Percentiles rank a stretch among this genome's conserved stretches.
Conservation (phyloP, 2,113 vertebrate genomes). For the Oxygymnocypris stewartii region DNA sequence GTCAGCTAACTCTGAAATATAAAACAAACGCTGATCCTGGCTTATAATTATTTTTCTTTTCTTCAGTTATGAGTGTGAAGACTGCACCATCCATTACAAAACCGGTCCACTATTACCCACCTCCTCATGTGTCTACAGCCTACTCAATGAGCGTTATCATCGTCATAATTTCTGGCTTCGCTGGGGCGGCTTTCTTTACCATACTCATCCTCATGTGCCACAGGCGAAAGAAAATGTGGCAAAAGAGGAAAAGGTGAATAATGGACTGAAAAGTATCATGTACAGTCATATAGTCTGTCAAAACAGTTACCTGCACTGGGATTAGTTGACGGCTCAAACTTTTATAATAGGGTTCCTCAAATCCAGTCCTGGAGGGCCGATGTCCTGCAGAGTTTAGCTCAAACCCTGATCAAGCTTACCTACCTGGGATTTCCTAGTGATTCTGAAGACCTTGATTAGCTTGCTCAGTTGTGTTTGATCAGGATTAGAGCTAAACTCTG, state of each 20-base stretch:
- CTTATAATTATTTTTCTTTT: background rate
- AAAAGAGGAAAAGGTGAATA: slow-evolving; percentile 84
- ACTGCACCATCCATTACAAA: slow-evolving; percentile 72
- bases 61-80: slow-evolving; percentile 58
- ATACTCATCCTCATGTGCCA: slow-evolving; percentile 80
- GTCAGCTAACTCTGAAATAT: background rate
- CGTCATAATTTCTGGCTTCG: slow-evolving; percentile 82
- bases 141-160: slow-evolving; percentile 93
- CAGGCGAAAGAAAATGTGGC: slow-evolving; percentile 82
- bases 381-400: too few relatives aligned
- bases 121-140: slow-evolving; percentile 75
- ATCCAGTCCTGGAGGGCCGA: too few relatives aligned
- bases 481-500: too few relatives aligned
- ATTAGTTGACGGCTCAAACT: background rate
- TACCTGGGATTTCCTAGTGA: too few relatives aligned
- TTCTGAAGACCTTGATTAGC: too few relatives aligned
- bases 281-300: background rate
- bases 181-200: slow-evolving; percentile 74
- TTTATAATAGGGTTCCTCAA: too few relatives aligned
- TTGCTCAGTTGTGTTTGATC: too few relatives aligned
- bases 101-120: slow-evolving; percentile 65
- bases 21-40: background rate
- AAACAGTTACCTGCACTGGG: background rate
- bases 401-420: too few relatives aligned
- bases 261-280: background rate